A percentile compares a stretch with the other conserved stretches of the same genome.
These are phyloP conservation scores for Watsonalla cultraria DNA, from an alignment of 2,888 invertebrate species.

Conservation along the genomic window DNA sequence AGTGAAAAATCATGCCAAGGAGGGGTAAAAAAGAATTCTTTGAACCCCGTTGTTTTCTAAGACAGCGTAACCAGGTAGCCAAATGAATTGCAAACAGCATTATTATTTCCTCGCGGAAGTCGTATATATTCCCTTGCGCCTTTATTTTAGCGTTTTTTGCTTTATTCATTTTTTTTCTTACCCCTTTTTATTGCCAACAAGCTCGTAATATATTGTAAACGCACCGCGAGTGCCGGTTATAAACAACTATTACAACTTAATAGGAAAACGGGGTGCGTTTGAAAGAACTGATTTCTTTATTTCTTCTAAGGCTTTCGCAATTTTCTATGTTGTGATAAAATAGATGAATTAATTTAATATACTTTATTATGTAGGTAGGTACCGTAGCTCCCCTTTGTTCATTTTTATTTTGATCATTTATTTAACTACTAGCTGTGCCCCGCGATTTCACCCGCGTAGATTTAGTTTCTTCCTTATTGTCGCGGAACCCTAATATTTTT, in stretches of 20 bases:
- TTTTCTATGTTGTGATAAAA: too few relatives aligned
- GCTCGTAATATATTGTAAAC: conserved; percentile 76
- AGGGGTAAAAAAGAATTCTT: conserved; percentile 57
- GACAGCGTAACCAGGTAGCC: conserved; percentile 74
- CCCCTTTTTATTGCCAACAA: conserved; percentile 76
- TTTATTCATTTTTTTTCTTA: conserved; percentile 69
- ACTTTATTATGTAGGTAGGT: too few relatives aligned
- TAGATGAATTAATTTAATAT: too few relatives aligned
- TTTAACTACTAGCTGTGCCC: too few relatives aligned
- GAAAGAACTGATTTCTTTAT: conserved; percentile 28
- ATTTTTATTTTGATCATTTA: too few relatives aligned
- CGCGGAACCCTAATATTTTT: too few relatives aligned
- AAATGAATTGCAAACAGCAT: conserved; percentile 80
- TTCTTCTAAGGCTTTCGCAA: not conserved
- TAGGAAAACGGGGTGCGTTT: conserved; percentile 47
- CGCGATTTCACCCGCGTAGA: too few relatives aligned
- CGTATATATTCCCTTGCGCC: conserved; percentile 75
- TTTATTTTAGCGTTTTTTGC: conserved; percentile 75
- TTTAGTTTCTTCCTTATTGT: too few relatives aligned
- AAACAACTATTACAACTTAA: conserved; percentile 77
- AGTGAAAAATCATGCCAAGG: conserved; percentile 57
- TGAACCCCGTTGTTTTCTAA: conserved; percentile 65
- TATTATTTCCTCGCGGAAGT: conserved; percentile 79
- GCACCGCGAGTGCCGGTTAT: conserved; percentile 67
- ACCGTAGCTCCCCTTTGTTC: too few relatives aligned